Conservation (phyloP, 2,113 vertebrate species). For the Sciurus niger region DNA sequence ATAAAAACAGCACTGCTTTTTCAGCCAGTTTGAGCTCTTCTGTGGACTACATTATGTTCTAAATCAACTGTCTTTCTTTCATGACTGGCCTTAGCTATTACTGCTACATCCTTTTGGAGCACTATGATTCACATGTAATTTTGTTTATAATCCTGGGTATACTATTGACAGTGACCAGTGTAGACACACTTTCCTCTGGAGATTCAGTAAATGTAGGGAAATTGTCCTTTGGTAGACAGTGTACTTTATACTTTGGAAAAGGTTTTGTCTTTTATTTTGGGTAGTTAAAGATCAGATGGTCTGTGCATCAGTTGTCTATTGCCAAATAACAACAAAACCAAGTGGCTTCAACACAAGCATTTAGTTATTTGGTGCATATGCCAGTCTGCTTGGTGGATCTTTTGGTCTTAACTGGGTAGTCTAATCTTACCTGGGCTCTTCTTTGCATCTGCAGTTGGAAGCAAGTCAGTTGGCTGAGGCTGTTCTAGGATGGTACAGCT, state of each 20-base stretch:
- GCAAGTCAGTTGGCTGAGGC: not conserved
- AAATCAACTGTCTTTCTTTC: not conserved
- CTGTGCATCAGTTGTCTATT: not conserved
- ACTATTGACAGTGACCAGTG: not conserved
- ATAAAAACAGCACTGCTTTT: not conserved
- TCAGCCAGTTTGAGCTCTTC: not conserved
- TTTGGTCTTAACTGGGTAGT: not conserved
- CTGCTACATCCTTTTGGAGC: not conserved
- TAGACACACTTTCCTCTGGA: not conserved
- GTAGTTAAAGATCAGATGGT: not conserved
- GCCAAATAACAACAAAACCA: slow-evolving; percentile 22
- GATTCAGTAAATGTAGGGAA: slow-evolving; percentile 5
- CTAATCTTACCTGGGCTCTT: not conserved
- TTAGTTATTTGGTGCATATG: slow-evolving; percentile 15
- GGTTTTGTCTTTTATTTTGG: slow-evolving; percentile 1
- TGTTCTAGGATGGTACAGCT: not conserved
- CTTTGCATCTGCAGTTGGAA: not conserved
- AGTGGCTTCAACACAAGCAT: not conserved
- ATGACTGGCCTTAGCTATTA: not conserved
- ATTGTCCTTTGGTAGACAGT: not conserved
- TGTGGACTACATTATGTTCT: not conserved
- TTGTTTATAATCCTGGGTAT: not conserved
- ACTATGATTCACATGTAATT: slow-evolving; percentile 48
- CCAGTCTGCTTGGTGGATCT: not conserved
- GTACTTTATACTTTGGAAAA: not conserved